phyloP scores from a whole-genome alignment of 2,113 vertebrate genomes.

The Bothrops jararaca region DNA sequence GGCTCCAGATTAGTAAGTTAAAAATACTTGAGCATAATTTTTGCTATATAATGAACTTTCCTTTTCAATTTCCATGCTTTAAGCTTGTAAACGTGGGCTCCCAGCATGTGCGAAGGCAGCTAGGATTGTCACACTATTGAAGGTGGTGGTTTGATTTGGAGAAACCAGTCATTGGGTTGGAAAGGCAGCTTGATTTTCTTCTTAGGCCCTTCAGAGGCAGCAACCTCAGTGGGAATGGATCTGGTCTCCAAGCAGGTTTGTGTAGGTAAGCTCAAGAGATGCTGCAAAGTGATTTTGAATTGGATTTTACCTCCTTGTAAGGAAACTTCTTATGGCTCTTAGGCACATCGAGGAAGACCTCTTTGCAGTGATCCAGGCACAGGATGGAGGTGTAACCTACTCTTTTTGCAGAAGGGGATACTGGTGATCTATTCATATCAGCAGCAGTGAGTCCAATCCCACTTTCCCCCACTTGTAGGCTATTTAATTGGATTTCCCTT shows the following conservation, averaged over 20 bases:
- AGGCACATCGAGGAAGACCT: background rate
- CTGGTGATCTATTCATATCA: background rate
- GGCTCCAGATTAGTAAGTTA: background rate
- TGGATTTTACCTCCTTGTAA: background rate
- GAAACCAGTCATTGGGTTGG: background rate
- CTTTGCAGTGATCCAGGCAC: background rate
- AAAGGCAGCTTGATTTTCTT: background rate
- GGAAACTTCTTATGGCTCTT: background rate
- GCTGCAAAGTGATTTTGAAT: background rate
- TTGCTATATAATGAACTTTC: background rate
- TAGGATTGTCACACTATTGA: background rate
- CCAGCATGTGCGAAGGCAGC: background rate
- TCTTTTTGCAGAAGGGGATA: background rate
- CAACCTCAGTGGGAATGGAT: background rate
- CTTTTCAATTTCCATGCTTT: background rate
- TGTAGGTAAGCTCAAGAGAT: background rate
- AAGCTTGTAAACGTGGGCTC: background rate
- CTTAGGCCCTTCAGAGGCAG: background rate
- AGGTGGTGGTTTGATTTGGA: background rate
- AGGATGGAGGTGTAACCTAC: background rate
- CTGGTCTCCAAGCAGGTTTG: background rate
- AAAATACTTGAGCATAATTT: background rate
- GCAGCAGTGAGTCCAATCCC: too few relatives aligned
- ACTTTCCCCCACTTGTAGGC: too few relatives aligned
- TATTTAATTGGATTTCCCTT: background rate